Base-by-base conservation (phyloP, 2,797 vertebrate species). In the Syndactyla subalaris region DNA sequence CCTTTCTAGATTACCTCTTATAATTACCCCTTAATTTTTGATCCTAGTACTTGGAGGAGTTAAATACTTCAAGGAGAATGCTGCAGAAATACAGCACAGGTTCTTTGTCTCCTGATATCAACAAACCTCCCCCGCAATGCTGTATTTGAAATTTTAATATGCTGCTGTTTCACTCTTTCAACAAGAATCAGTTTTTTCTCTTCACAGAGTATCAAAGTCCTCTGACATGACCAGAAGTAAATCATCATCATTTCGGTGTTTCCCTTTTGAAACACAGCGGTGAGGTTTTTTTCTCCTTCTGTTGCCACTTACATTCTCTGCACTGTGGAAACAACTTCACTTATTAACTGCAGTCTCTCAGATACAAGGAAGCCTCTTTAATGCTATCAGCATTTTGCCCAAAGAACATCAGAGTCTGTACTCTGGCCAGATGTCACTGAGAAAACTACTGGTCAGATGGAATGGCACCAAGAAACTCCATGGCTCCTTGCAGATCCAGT, bases 321-420 rank as follows among this genome's bases (percentile, higher is more conserved):
- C 65, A 54, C 79, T 75, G 57, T 48, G 46, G 66, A 32, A 95
- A 86, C 24, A 62, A 38, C 19, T 76, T 88, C 29, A 48, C 30
- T 55, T 95, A 29, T 58, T 82, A 86, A 79, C 57, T 88, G 52
- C 65, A 82, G 65, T 59, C 67, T 72, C 87, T 88, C 81, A 90
- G 66, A 61, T 38, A 45, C 39, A 78, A 73, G 17, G 45, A 94
- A 76, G 12, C 39, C 70, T 70, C 66, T 84, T 90, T 82, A 94
- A 77, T 59, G 38, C 38, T 67, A 85, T 80, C 49, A 88, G 11
- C 7, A 23, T 78, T 88, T 74, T 89, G 59, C 85, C 82, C 81
- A 75, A 68, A 63, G 52, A 86, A 30, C 59, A 61, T 27, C 27
- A 55, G 54, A 80, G 58, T 78, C 88, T 58, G 36, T 85, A 66